These are phyloP conservation scores for Dysmachus trigonus DNA, from an alignment of 2,888 invertebrate genomes.

Conservation along the genomic window DNA sequence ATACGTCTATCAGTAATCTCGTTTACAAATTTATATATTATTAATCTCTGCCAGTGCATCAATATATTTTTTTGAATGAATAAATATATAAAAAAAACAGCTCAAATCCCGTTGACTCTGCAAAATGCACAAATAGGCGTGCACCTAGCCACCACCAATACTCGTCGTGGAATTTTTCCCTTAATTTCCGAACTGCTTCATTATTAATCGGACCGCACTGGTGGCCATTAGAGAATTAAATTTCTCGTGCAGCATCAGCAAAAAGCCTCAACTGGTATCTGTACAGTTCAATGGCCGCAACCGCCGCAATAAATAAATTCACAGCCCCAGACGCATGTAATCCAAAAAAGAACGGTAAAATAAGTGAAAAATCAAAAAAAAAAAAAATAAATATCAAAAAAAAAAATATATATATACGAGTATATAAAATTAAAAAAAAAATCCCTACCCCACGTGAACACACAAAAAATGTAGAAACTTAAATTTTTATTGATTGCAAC, in stretches of 20 bases:
- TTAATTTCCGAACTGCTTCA: conserved; percentile 11
- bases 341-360: conserved; percentile 1
- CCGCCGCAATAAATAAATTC: conserved; percentile 33
- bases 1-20: neutral
- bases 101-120: neutral
- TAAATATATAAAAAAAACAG: neutral
- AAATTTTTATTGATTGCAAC: conserved; percentile 38
- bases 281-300: conserved; percentile 32
- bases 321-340: conserved; percentile 35
- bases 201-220: neutral
- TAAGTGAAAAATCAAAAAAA: neutral
- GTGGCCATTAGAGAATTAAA: conserved; percentile 33
- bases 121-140: neutral
- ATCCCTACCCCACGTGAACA: neutral
- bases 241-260: conserved; percentile 14
- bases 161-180: neutral
- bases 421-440: neutral
- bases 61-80: neutral
- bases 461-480: conserved; percentile 23
- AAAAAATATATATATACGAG: too few species aligned
- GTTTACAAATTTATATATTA: neutral
- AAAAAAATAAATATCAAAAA: neutral
- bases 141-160: neutral
- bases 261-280: neutral
- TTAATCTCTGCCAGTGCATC: neutral